These are phyloP conservation scores for Calameuta idolon DNA, from an alignment of 2,888 invertebrate species.

Conservation along the genomic window DNA sequence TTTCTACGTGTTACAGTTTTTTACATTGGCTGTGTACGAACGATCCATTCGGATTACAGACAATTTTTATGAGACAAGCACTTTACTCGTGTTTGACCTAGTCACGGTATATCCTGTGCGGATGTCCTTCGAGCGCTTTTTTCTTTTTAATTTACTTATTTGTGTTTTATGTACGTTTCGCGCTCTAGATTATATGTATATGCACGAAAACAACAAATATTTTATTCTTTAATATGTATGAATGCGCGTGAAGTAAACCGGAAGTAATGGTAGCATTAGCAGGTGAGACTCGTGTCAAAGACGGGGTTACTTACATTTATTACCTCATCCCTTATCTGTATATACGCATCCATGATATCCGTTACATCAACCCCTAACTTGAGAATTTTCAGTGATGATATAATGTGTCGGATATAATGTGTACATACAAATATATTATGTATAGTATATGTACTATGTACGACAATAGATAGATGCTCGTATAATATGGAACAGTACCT, in stretches of 20 bases:
- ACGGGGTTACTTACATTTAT: neutral
- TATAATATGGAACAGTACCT: neutral
- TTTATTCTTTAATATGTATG: neutral
- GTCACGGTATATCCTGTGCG: neutral
- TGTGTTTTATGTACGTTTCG: neutral
- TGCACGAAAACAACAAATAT: neutral
- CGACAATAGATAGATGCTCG: too few relatives aligned
- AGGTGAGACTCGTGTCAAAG: neutral
- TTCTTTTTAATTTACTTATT: neutral
- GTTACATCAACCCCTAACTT: neutral
- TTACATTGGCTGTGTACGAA: neutral
- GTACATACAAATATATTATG: neutral
- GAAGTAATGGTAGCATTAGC: neutral
- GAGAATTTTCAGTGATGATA: neutral
- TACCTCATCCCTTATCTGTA: neutral
- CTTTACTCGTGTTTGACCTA: neutral
- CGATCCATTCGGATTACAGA: neutral
- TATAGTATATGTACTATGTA: too few relatives aligned
- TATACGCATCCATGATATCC: neutral
- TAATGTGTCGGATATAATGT: neutral
- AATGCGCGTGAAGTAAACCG: neutral
- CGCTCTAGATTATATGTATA: neutral
- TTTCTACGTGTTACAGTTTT: slow-evolving; percentile 12
- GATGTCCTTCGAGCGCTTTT: neutral
- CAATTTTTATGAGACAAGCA: neutral